Conservation (phyloP, 64 coral and sea anemone genomes). For the Montipora sp. region DNA sequence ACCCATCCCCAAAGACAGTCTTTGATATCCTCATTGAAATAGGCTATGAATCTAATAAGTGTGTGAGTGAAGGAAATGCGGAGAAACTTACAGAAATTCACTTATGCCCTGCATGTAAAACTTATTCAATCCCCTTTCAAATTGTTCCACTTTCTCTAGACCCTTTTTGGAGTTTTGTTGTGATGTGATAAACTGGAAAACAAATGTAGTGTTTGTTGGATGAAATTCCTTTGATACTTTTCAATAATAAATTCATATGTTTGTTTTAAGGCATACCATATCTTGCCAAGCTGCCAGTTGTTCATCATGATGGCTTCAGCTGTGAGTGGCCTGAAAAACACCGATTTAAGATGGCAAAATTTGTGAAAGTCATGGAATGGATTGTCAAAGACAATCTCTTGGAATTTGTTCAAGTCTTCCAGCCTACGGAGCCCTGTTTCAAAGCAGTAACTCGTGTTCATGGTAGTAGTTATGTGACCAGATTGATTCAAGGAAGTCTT, state of each 20-base stretch:
- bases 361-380: constrained; percentile 66
- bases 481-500: constrained; percentile 45
- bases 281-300: constrained; percentile 45
- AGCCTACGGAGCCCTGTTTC: constrained; percentile 41
- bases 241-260: not conserved
- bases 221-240: not conserved
- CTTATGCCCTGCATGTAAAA: too few species aligned
- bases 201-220: too few species aligned
- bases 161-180: too few species aligned
- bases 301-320: constrained; percentile 58
- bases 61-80: too few species aligned
- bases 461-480: constrained; percentile 3
- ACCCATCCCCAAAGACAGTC: too few species aligned
- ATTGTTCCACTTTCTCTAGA: too few species aligned
- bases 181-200: too few species aligned
- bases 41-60: too few species aligned
- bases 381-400: constrained; percentile 60
- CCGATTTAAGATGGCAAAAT: constrained; percentile 77
- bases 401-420: constrained; percentile 20
- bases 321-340: constrained; percentile 62
- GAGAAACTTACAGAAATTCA: too few species aligned
- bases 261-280: constrained; percentile 4
- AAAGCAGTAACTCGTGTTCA: constrained; percentile 46
- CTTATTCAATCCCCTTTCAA: too few species aligned
- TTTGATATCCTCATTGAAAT: too few species aligned